These are phyloP conservation scores for Tautogolabrus adspersus DNA, from an alignment of 2,113 vertebrate genomes.

Conservation along the genomic window DNA sequence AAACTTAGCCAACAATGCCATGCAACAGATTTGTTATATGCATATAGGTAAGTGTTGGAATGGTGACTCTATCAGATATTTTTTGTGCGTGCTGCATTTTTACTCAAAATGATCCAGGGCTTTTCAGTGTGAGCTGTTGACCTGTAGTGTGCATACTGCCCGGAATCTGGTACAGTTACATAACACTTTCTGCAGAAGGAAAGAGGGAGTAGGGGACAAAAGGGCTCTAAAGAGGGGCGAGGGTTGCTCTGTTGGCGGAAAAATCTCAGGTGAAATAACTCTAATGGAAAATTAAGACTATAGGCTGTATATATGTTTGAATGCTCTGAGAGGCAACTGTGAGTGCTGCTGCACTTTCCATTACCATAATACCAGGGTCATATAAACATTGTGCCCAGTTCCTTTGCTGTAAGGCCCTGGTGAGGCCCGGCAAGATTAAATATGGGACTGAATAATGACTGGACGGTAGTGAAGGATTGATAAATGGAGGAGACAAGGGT, in stretches of 20 bases:
- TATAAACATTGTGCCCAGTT: slow-evolving; percentile 73
- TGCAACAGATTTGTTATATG: background rate
- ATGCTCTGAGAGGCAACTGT: slow-evolving; percentile 33
- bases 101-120: slow-evolving; percentile 28
- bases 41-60: background rate
- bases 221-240: slow-evolving; percentile 20
- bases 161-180: slow-evolving; percentile 51
- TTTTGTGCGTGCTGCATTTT: slow-evolving; percentile 26
- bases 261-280: slow-evolving; percentile 46
- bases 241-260: slow-evolving; percentile 29
- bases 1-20: slow-evolving; percentile 7
- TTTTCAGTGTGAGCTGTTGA: slow-evolving; percentile 51
- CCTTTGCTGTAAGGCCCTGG: slow-evolving; percentile 63
- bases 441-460: slow-evolving; percentile 61
- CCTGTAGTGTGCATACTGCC: slow-evolving; percentile 8
- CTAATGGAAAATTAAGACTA: slow-evolving; percentile 21
- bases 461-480: slow-evolving; percentile 34
- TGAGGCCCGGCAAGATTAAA: slow-evolving; percentile 72
- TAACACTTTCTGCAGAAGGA: slow-evolving; percentile 42
- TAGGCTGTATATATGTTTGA: background rate
- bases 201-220: slow-evolving; percentile 24
- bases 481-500: background rate
- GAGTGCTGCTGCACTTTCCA: slow-evolving; percentile 52
- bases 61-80: slow-evolving; percentile 2
- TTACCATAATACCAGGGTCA: slow-evolving; percentile 78